Percentiles rank a stretch among this genome's conserved stretches.
phyloP scores from a whole-genome alignment of 2,113 vertebrate species.

The Lepus americanus region DNA sequence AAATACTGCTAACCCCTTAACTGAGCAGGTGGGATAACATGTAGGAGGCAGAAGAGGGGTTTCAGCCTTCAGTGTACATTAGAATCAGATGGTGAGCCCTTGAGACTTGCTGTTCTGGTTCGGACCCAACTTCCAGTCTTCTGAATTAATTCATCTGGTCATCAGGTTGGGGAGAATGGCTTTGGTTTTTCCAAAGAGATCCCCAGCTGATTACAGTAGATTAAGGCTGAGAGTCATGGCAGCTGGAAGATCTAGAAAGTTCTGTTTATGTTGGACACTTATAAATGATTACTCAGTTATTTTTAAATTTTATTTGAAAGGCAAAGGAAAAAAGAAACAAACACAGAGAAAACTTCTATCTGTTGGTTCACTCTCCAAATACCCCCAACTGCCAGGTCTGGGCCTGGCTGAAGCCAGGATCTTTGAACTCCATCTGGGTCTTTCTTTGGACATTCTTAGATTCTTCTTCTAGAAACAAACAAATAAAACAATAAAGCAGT shows the following conservation, averaged over 20 bases:
- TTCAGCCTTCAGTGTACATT: not conserved
- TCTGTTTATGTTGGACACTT: not conserved
- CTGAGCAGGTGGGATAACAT: not conserved
- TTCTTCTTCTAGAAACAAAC: not conserved
- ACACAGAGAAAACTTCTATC: too few relatives aligned
- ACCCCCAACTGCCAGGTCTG: too few relatives aligned
- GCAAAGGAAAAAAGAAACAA: too few relatives aligned
- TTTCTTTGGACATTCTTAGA: too few relatives aligned
- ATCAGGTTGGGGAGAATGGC: not conserved
- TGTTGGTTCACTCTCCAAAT: too few relatives aligned
- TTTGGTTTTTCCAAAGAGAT: not conserved
- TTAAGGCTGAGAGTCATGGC: not conserved
- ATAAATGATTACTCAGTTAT: too few relatives aligned
- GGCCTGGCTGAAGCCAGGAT: too few relatives aligned
- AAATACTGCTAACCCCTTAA: not conserved
- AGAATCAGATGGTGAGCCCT: not conserved
- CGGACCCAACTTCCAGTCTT: not conserved
- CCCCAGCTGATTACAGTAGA: not conserved
- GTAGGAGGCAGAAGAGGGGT: not conserved
- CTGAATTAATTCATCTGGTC: not conserved
- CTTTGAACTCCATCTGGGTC: too few relatives aligned
- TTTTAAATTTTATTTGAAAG: too few relatives aligned
- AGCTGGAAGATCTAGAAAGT: not conserved
- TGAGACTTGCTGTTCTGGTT: not conserved
- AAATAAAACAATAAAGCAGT: not conserved